phyloP scores from a whole-genome alignment of 2,888 invertebrate species.

The Uloborus plumipes region DNA sequence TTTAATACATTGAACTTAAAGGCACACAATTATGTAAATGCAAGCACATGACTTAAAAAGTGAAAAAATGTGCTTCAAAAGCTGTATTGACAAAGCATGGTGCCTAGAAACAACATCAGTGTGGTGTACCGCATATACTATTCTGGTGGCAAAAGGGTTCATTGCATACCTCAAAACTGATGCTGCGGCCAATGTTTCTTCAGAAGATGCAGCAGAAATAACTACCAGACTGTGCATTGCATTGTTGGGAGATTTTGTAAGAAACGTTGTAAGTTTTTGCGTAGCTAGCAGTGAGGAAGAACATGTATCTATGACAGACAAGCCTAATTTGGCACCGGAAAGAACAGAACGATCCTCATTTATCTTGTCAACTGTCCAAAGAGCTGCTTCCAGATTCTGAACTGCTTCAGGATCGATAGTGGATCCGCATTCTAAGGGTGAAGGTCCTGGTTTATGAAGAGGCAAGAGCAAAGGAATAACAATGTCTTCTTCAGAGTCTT shows the following conservation, averaged over 20 bases:
- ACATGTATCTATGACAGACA: slow-evolving; percentile 62
- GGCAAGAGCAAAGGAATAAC: slow-evolving; percentile 58
- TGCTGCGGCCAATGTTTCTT: slow-evolving; percentile 42
- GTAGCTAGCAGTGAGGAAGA: slow-evolving; percentile 58
- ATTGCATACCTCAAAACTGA: slow-evolving; percentile 27
- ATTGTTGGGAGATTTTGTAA: slow-evolving; percentile 18
- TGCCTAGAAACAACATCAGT: no score
- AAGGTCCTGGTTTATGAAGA: slow-evolving; percentile 70
- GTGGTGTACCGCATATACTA: no score
- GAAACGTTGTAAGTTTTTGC: slow-evolving; percentile 46
- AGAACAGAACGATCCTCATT: slow-evolving; percentile 58
- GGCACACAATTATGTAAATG: no score
- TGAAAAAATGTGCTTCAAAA: no score
- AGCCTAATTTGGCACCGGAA: slow-evolving; percentile 46
- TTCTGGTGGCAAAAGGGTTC: no score
- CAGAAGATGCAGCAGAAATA: slow-evolving; percentile 28
- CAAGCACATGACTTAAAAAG: no score
- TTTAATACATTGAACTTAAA: no score
- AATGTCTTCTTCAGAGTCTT: slow-evolving; percentile 22
- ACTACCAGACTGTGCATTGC: slow-evolving; percentile 20
- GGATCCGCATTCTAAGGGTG: slow-evolving; percentile 68
- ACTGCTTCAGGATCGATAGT: slow-evolving; percentile 68
- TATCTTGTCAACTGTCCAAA: slow-evolving; percentile 70
- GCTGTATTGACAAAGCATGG: no score
- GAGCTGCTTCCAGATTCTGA: slow-evolving; percentile 71